Conservation (phyloP, 2,888 invertebrate genomes). For the Carcina quercana region DNA sequence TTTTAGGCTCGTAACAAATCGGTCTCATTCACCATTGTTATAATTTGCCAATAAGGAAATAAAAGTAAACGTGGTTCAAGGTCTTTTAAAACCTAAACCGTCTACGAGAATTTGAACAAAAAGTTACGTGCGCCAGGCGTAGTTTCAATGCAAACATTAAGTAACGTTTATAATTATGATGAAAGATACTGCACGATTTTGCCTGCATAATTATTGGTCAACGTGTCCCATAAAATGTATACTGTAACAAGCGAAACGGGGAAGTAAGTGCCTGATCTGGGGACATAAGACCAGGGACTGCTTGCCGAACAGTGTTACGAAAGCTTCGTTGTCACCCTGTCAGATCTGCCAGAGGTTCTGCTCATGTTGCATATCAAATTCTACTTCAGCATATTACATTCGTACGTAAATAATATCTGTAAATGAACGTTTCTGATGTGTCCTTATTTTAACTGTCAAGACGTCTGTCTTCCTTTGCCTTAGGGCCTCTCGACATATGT, state of each 20-base stretch:
- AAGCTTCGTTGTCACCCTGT: no score
- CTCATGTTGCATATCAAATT: no score
- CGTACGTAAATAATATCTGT: no score
- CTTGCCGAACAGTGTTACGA: conserved; percentile 21
- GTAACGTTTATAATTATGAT: neutral
- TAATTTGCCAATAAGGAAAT: conserved; percentile 53
- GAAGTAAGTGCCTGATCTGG: conserved; percentile 59
- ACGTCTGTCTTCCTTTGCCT: no score
- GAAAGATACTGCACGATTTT: neutral
- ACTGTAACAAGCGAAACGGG: conserved; percentile 33
- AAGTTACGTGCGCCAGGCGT: no score
- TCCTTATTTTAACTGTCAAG: no score
- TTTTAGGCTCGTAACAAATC: conserved; percentile 23
- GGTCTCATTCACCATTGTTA: conserved; percentile 19
- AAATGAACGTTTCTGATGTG: no score
- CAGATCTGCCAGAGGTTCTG: no score
- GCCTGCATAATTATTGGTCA: conserved; percentile 40
- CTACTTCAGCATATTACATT: no score
- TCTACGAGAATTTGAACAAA: no score
- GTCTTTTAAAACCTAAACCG: conserved; percentile 26
- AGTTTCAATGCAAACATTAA: no score
- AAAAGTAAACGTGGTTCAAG: conserved; percentile 52
- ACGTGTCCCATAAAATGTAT: conserved; percentile 29
- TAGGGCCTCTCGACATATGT: no score
- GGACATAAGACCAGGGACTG: conserved; percentile 29